Evolutionary conservation across 2,797 vertebrate genomes (phyloP).

Genomic region (Myotis vivesi): DNA sequence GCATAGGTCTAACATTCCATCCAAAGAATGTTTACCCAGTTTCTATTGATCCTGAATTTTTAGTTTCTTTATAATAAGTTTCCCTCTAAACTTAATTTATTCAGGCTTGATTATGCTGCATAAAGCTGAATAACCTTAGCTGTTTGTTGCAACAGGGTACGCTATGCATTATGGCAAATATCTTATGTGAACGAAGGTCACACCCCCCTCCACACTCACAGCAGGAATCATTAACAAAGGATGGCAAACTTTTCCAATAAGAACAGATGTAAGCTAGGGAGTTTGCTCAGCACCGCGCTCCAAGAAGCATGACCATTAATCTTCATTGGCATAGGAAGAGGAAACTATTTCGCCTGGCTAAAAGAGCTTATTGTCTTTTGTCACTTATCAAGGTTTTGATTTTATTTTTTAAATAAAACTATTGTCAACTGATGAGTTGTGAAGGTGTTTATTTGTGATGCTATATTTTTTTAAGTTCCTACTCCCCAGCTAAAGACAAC

Average conservation of each 20-base stretch:
- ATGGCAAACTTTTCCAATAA: not conserved
- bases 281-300: not conserved
- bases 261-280: not conserved
- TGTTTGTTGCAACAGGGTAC: not conserved
- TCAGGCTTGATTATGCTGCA: not conserved
- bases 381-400: not conserved
- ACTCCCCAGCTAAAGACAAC: not conserved
- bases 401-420: not conserved
- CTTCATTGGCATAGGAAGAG: not conserved
- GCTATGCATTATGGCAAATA: too few species aligned
- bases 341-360: not conserved
- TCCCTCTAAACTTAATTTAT: not conserved
- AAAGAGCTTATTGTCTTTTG: not conserved
- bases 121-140: not conserved
- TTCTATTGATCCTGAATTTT: not conserved
- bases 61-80: not conserved
- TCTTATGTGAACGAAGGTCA: too few species aligned
- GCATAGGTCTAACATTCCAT: not conserved
- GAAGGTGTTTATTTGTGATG: not conserved
- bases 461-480: not conserved
- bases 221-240: not conserved
- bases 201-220: fast-evolving
- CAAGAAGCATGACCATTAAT: not conserved
- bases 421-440: not conserved
- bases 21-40: not conserved